Evolutionary conservation across 2,888 invertebrate genomes (phyloP).

Genomic region (Diogma glabrata): DNA sequence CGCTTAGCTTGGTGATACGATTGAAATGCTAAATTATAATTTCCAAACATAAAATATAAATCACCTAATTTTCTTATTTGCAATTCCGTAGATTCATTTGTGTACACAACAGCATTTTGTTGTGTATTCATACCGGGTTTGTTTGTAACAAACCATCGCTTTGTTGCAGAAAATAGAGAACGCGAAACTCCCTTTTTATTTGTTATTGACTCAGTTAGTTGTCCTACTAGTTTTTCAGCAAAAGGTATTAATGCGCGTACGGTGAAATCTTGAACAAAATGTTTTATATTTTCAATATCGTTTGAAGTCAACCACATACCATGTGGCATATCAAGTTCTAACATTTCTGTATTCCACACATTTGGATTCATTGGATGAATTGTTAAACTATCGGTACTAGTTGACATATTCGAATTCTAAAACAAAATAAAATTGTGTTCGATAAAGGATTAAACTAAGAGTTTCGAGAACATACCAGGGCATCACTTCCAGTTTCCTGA

Average conservation of each 20-base stretch:
- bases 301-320: constrained; percentile 65
- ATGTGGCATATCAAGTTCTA: constrained; percentile 43
- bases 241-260: constrained; percentile 79
- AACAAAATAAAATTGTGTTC: constrained; percentile 5
- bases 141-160: constrained; percentile 87
- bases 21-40: constrained; percentile 84
- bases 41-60: constrained; percentile 90
- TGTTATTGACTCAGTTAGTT: constrained; percentile 67
- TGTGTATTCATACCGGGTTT: constrained; percentile 68
- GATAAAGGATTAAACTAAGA: background rate
- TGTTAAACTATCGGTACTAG: constrained; percentile 48
- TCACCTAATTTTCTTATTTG: constrained; percentile 89
- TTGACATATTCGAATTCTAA: constrained; percentile 35
- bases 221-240: constrained; percentile 76
- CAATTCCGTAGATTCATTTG: constrained; percentile 76
- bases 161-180: constrained; percentile 86
- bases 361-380: constrained; percentile 40
- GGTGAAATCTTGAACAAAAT: constrained; percentile 79
- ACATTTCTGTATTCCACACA: constrained; percentile 44
- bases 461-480: constrained; percentile 32
- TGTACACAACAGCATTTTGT: constrained; percentile 71
- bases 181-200: constrained; percentile 88
- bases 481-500: constrained; percentile 48
- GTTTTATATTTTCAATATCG: constrained; percentile 76
- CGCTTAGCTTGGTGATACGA: constrained; percentile 94